Conservation (phyloP, 1,140 invertebrate species). For the Brachionus koreanus region DNA sequence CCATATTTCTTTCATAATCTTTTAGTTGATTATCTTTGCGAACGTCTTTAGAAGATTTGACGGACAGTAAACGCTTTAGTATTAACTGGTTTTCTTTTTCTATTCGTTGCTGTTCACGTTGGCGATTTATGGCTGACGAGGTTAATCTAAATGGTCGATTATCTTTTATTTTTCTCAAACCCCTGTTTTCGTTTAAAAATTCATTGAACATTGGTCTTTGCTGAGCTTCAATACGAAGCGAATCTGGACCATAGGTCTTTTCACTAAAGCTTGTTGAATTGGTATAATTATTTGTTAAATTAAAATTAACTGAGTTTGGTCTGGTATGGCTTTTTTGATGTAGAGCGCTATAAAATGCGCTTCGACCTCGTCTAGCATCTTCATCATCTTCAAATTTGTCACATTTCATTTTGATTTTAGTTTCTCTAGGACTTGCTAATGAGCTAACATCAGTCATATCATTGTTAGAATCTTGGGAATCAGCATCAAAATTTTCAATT, state of each 20-base stretch:
- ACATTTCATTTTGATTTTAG: neutral
- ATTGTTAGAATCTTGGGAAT: constrained; percentile 7
- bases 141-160: constrained; percentile 17
- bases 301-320: constrained; percentile 38
- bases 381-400: neutral
- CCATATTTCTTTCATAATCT: constrained; percentile 41
- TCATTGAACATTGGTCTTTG: neutral
- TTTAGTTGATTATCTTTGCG: constrained; percentile 13
- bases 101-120: constrained; percentile 34
- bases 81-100: constrained; percentile 37
- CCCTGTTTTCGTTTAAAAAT: neutral
- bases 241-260: neutral
- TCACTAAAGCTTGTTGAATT: neutral
- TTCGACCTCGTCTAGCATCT: neutral
- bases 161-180: neutral
- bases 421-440: constrained; percentile 20
- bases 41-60: constrained; percentile 18
- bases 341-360: neutral
- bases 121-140: constrained; percentile 39
- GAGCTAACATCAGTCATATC: constrained; percentile 40
- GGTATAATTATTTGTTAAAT: constrained; percentile 5
- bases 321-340: neutral
- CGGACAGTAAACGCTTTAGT: neutral
- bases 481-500: neutral
- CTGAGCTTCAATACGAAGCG: neutral